phyloP scores from a whole-genome alignment of 2,113 vertebrate genomes.

The Opisthocomus hoazin region DNA sequence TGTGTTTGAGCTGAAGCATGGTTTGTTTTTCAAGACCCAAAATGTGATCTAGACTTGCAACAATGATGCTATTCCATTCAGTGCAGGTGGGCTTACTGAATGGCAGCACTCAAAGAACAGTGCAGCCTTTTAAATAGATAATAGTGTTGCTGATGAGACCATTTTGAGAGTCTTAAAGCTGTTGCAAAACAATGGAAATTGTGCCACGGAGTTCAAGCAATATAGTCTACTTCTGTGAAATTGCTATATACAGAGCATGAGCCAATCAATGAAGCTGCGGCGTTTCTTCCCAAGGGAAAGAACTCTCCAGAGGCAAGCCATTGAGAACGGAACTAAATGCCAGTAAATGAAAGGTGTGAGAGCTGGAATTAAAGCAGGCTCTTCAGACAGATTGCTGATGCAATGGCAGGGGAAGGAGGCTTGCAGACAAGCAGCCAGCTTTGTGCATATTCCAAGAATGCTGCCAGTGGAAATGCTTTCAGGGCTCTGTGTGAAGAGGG shows the following conservation, averaged over 20 bases:
- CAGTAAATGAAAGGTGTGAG: neutral
- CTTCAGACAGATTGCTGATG: neutral
- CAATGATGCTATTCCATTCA: neutral
- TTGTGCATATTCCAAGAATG: neutral
- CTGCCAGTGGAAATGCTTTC: neutral
- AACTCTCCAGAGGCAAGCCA: neutral
- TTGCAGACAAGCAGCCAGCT: neutral
- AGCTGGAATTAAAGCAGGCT: neutral
- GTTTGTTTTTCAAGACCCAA: neutral
- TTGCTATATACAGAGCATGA: neutral
- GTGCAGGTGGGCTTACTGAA: neutral
- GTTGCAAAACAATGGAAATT: constrained; percentile 27
- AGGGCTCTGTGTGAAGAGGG: neutral
- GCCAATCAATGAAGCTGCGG: neutral
- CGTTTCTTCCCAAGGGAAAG: neutral
- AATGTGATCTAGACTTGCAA: neutral
- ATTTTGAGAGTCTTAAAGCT: neutral
- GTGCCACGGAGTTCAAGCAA: neutral
- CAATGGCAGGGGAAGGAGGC: neutral
- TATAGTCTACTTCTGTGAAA: neutral
- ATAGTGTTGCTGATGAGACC: neutral
- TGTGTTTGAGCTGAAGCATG: neutral
- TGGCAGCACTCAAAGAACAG: neutral
- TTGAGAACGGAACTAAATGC: neutral
- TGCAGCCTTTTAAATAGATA: neutral